phyloP scores from a whole-genome alignment of 1,140 invertebrate species.

The Anagrus nilaparvatae region DNA sequence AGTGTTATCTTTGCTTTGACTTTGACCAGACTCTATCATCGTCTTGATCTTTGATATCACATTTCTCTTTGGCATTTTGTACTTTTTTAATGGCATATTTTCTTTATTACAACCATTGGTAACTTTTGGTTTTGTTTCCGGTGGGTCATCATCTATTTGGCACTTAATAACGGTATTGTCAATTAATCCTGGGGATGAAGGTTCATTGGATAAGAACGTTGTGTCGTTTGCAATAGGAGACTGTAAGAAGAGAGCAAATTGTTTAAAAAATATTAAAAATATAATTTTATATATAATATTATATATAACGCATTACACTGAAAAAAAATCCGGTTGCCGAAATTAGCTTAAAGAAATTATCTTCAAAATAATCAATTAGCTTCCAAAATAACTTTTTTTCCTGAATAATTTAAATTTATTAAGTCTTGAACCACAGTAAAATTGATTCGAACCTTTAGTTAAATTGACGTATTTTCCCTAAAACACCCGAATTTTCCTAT shows the following conservation, averaged over 20 bases:
- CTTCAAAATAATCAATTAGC: no score
- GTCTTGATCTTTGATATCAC: conserved; percentile 64
- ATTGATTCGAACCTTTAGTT: no score
- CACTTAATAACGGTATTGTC: conserved; percentile 41
- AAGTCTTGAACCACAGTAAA: no score
- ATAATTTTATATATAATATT: conserved; percentile 16
- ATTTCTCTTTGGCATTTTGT: conserved; percentile 65
- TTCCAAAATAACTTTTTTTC: no score
- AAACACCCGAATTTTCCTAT: no score
- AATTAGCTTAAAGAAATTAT: no score
- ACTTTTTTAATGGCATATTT: conserved; percentile 48
- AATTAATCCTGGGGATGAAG: conserved; percentile 16
- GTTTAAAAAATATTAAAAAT: conserved; percentile 17
- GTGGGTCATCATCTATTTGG: conserved; percentile 30
- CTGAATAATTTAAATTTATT: no score
- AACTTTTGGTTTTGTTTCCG: conserved; percentile 13
- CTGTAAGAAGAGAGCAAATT: conserved; percentile 12
- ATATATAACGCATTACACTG: no score
- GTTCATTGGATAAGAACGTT: conserved; percentile 20
- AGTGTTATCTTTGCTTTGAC: conserved; percentile 28
- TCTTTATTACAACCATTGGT: conserved; percentile 20
- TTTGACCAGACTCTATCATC: conserved; percentile 48
- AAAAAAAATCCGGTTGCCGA: no score
- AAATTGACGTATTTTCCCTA: no score
- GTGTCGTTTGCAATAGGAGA: conserved; percentile 14